These are phyloP conservation scores for Agrochola macilenta DNA, from an alignment of 2,888 invertebrate genomes.

Conservation along the genomic window DNA sequence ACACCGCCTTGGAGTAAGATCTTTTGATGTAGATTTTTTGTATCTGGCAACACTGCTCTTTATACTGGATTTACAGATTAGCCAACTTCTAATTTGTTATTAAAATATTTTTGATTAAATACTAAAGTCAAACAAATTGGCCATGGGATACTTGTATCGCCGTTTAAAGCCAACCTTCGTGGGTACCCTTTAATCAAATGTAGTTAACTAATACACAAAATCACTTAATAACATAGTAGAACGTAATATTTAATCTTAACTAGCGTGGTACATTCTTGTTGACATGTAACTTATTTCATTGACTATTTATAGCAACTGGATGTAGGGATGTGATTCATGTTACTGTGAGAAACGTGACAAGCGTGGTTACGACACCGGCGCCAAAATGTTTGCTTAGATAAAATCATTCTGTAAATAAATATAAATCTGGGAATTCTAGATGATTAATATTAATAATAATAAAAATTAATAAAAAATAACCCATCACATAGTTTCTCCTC, in stretches of 20 bases:
- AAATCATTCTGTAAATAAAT: slow-evolving; percentile 13
- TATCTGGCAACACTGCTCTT: slow-evolving; percentile 11
- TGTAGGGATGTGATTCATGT: slow-evolving; percentile 55
- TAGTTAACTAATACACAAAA: slow-evolving; percentile 54
- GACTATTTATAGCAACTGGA: slow-evolving; percentile 53
- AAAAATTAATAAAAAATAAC: no score
- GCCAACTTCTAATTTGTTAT: slow-evolving; percentile 38
- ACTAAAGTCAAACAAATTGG: slow-evolving; percentile 40
- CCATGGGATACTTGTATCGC: slow-evolving; percentile 47
- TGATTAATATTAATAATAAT: no score
- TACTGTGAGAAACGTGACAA: slow-evolving; percentile 35
- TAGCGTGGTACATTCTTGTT: slow-evolving; percentile 41
- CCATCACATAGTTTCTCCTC: neutral
- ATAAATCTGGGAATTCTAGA: neutral
- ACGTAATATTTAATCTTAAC: slow-evolving; percentile 49
- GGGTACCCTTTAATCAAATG: slow-evolving; percentile 51
- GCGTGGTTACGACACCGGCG: slow-evolving; percentile 47
- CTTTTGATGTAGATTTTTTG: slow-evolving; percentile 8
- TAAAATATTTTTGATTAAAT: slow-evolving; percentile 36
- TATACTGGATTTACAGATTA: slow-evolving; percentile 28
- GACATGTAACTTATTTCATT: slow-evolving; percentile 48
- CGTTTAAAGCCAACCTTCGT: slow-evolving; percentile 55
- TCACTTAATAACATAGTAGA: slow-evolving; percentile 58
- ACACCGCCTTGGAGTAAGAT: slow-evolving; percentile 12
- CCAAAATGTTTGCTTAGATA: slow-evolving; percentile 33